Base-by-base conservation (phyloP, 2,888 invertebrate species). In the Abscondita cerata region DNA sequence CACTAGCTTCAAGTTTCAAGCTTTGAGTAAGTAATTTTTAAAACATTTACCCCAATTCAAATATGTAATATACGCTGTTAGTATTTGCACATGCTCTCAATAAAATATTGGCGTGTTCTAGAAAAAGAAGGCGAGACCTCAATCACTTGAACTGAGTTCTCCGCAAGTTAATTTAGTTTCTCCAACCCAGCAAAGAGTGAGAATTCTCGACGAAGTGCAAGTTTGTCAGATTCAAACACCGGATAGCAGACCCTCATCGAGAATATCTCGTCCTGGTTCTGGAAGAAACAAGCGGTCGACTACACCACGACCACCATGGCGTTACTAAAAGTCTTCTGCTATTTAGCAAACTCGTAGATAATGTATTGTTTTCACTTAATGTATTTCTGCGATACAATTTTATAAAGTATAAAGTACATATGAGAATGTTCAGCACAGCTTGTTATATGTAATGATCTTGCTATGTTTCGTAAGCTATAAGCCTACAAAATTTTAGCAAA, bases 241-340 rank as follows among this genome's bases (percentile, higher is more conserved):
- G 1, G 57, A 69, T 12, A 72, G 72, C 52, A 71, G 72, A 19
- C 70, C 73, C 34, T 66, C 72, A 0, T 74, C 75, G 3, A 70
- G 71, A 54, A 65, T 73, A 25, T 70, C 69, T 1, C 70, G 77
- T 62, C 66, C 68, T 44, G 72, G 69, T 20, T 75, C 75, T 2
- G 68, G 72, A 57, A 64, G 61, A 50, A 68, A 62, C 64, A 69
- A 67, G 64, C 66, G 67, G 33, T 58, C 55, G 1, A 67, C 70
- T 46, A 71, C 71, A 40, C 73, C 75, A 2, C 66, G 74, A 52
- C 75, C 75, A 33, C 73, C 70, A 20, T 78, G 78, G 78, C 70
- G 71, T 68, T 75, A 70, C 65, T 78, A 73, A 68, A 15, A 19
- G 6, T 25, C 25, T 25, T 25, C 25, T 25, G 6, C 4, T 25